A percentile compares a stretch with the other conserved stretches of the same genome.
Evolutionary conservation across 2,113 vertebrate species (phyloP).

Genomic region (Apeltes quadracus): DNA sequence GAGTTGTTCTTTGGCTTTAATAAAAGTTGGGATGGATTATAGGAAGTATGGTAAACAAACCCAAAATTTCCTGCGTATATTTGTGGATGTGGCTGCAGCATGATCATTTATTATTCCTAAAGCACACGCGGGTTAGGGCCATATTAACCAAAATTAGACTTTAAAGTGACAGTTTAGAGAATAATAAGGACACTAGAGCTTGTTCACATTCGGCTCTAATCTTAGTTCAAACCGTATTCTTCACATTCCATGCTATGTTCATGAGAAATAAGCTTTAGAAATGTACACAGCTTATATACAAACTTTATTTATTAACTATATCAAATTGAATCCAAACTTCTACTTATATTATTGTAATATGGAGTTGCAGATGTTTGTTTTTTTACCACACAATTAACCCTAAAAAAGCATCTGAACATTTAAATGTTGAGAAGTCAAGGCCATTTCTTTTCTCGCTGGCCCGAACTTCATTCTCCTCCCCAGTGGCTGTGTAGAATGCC

Average conservation of each 20-base stretch:
- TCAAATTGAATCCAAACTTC: neutral
- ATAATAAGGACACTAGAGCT: neutral
- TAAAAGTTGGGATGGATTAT: neutral
- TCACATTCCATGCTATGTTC: neutral
- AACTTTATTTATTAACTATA: neutral
- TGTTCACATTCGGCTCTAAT: neutral
- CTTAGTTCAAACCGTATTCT: neutral
- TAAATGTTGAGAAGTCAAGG: constrained; percentile 2
- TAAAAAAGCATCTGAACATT: neutral
- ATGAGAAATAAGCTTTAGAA: neutral
- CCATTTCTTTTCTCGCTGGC: constrained; percentile 3
- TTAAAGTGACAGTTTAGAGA: neutral
- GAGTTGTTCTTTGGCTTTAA: neutral
- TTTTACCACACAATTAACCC: neutral
- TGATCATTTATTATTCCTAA: neutral
- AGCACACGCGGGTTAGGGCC: neutral
- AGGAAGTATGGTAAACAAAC: neutral
- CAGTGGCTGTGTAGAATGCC: constrained; percentile 22
- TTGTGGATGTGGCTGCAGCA: neutral
- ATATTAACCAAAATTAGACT: neutral
- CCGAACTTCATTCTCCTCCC: constrained; percentile 11
- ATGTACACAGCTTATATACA: neutral
- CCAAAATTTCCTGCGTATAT: neutral
- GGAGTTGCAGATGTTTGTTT: neutral
- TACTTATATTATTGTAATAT: neutral